phyloP scores from a whole-genome alignment of 2,113 vertebrate species.

The Actinemys pallida region DNA sequence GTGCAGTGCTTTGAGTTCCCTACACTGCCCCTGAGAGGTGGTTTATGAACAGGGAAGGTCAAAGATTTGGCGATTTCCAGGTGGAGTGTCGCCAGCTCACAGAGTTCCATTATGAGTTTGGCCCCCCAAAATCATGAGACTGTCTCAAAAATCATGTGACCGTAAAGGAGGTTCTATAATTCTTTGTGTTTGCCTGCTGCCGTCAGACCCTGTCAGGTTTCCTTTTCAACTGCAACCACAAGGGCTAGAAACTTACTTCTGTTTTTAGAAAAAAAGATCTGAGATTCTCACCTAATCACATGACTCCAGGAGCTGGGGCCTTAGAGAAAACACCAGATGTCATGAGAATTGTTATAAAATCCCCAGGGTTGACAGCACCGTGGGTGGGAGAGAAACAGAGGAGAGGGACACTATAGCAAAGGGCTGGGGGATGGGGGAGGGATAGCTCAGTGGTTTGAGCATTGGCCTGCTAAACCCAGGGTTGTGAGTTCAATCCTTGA shows the following conservation, averaged over 20 bases:
- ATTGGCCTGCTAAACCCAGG: too few species aligned
- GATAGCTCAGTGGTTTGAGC: too few species aligned
- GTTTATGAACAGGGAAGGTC: background rate
- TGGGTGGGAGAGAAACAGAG: background rate
- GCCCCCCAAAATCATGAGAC: background rate
- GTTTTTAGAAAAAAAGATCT: slow-evolving; percentile 2
- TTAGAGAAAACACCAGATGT: background rate
- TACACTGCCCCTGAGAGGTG: background rate
- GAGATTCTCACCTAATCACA: background rate
- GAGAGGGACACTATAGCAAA: background rate
- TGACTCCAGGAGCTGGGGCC: background rate
- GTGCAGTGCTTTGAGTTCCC: background rate
- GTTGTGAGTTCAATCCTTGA: too few species aligned
- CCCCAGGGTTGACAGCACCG: background rate
- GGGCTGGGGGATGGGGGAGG: background rate
- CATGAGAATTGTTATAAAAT: background rate
- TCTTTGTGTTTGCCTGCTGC: slow-evolving; percentile 12
- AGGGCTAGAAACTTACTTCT: background rate
- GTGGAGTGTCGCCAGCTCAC: background rate
- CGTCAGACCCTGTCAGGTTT: background rate
- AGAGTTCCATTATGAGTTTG: background rate
- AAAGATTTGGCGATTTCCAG: background rate
- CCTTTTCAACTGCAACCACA: background rate
- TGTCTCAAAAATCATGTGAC: slow-evolving; percentile 29
- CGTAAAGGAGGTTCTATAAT: background rate